These are phyloP conservation scores for Terrapene triunguis DNA, from an alignment of 2,113 vertebrate genomes.

Conservation along the genomic window DNA sequence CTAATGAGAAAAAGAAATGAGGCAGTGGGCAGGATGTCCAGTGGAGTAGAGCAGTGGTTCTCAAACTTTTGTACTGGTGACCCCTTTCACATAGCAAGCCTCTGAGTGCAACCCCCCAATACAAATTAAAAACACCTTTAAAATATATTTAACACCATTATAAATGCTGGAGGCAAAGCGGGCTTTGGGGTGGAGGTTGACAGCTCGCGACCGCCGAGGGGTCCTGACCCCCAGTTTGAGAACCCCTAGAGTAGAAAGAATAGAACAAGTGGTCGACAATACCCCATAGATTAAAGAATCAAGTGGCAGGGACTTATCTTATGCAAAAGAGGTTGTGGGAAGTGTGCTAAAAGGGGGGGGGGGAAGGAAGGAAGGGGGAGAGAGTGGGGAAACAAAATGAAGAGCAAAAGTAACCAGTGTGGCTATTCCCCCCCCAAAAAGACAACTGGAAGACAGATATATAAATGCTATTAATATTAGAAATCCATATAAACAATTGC, in stretches of 20 bases:
- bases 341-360: neutral
- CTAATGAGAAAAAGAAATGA: neutral
- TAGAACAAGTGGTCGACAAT: neutral
- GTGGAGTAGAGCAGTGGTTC: no score
- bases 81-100: no score
- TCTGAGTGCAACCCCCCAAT: no score
- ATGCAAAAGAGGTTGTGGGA: neutral
- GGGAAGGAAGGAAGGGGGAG: neutral
- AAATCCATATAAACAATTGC: neutral
- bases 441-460: neutral
- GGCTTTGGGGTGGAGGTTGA: no score
- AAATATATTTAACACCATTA: no score
- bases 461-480: neutral
- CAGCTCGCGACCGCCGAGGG: no score
- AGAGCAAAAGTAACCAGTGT: neutral
- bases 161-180: no score
- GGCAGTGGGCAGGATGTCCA: neutral
- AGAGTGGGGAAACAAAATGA: accelerated
- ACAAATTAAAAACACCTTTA: no score
- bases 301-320: neutral
- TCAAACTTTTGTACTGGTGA: no score
- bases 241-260: neutral
- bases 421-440: accelerated
- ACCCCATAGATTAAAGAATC: neutral
- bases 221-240: no score